Conservation (phyloP, 2,888 invertebrate species). For the Zhuqinia jingwanae region DNA sequence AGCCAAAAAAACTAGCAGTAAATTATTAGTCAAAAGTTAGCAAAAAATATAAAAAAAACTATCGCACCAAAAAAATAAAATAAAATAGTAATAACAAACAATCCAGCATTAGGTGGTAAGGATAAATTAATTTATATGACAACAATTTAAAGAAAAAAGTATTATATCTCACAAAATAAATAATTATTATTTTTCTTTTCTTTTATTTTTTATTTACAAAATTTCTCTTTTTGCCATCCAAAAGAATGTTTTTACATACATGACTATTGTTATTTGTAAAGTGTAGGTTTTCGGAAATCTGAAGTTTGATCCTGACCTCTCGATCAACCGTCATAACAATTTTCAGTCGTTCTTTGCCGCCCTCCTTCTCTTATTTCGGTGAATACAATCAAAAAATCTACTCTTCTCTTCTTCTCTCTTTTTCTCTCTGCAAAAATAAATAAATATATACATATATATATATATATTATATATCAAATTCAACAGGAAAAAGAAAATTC, state of each 20-base stretch:
- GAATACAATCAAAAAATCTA: slow-evolving; percentile 81
- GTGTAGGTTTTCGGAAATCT: slow-evolving; percentile 93
- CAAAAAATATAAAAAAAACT: too few relatives aligned
- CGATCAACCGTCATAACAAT: slow-evolving; percentile 99
- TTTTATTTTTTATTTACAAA: too few relatives aligned
- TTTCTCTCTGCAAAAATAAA: background rate
- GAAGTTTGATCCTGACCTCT: slow-evolving; percentile 93
- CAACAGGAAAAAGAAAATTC: too few relatives aligned
- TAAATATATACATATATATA: background rate
- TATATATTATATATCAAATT: background rate
- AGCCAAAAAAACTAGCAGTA: too few relatives aligned
- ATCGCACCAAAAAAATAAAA: background rate
- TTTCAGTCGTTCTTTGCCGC: slow-evolving; percentile 99
- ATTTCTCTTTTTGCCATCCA: background rate
- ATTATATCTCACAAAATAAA: background rate
- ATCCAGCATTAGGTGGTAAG: background rate
- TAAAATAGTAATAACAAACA: too few relatives aligned
- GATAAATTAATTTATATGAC: too few relatives aligned
- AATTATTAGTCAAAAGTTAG: too few relatives aligned
- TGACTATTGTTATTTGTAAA: slow-evolving; percentile 76
- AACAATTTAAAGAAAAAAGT: background rate
- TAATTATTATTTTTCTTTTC: too few relatives aligned
- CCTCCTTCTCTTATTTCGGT: slow-evolving; percentile 99
- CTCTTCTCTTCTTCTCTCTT: background rate
- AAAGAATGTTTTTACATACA: slow-evolving; percentile 73